Evolutionary conservation across 2,888 invertebrate genomes (phyloP), one percentile per base, ranked within the genome.

Genomic region (Octonoba sinensis): DNA sequence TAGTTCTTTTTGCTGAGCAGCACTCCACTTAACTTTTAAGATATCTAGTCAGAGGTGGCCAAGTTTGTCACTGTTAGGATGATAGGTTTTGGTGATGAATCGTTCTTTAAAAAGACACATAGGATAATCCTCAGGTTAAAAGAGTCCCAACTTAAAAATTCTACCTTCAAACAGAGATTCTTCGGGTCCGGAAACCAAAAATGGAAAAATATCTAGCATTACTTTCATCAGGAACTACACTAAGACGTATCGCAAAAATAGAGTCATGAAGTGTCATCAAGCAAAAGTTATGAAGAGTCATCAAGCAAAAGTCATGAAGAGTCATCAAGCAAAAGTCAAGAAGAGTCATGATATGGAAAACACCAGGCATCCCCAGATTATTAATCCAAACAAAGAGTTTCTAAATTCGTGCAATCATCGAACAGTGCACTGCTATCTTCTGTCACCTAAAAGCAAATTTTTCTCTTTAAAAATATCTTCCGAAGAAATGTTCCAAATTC

Each of bases 81-180:
- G 99, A 91, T 99, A 99, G 91, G 99, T 99, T 92, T 98, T 99
- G 85, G 99, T 99, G 90, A 99, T 97, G 92, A 99, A 99, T 89
- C 99, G 94, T 90, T 99, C 99, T 94, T 99, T 99, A 85, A 99
- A 99, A 86, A 99, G 99, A 86, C 98, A 97, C 99, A 99, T 99
- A 84, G 99, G 99, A 91, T 99, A 99, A 90, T 99, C 99, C 91
- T 99, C 99, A 84, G 99, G 99, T 88, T 99, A 92, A 91, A 99
- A 99, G 87, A 99, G 92, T 91, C 99, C 99, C 90, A 99, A 91
- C 92, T 98, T 98, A 90, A 98, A 98, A 85, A 97, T 91, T 86
- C 99, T 99, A 87, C 97, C 98, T 91, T 99, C 99, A 89, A 99
- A 99, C 36, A 99, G 99, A 75, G 98, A 98, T 88, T 88, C 90